Evolutionary conservation across 23 tunicate genomes (phyloP).

Genomic region (Botrylloides violaceus): DNA sequence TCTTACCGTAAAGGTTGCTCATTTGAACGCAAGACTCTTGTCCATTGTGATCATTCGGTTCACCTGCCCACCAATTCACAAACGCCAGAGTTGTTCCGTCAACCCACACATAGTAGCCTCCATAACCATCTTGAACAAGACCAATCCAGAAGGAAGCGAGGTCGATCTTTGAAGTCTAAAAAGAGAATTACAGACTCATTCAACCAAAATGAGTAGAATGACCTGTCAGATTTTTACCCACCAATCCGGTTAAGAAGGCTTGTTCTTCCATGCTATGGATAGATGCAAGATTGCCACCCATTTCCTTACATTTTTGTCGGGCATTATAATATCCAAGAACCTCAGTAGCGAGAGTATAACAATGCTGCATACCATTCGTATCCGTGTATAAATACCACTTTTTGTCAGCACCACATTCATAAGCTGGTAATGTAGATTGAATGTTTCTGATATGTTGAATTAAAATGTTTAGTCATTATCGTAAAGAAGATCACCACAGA

Average conservation of each 20-base stretch:
- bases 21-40: conserved; percentile 69
- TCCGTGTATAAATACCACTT: conserved; percentile 57
- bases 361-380: conserved; percentile 21
- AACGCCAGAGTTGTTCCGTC: conserved; percentile 54
- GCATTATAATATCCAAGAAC: conserved; percentile 39
- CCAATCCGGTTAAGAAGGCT: conserved; percentile 46
- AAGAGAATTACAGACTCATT: too few relatives aligned
- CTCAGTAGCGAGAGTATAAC: conserved; percentile 35
- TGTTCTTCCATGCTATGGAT: conserved; percentile 45
- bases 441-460: not conserved
- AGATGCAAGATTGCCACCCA: conserved; percentile 50
- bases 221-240: conserved; percentile 4
- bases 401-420: conserved; percentile 49
- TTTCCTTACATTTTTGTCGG: conserved; percentile 27
- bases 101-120: conserved; percentile 72
- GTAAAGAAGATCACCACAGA: too few relatives aligned
- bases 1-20: conserved; percentile 36
- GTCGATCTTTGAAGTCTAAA: conserved; percentile 32
- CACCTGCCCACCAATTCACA: conserved; percentile 53
- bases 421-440: conserved; percentile 21
- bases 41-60: conserved; percentile 55
- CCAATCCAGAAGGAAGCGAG: conserved; percentile 65
- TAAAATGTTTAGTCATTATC: not conserved
- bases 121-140: conserved; percentile 47
- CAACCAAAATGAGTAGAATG: not conserved